Conservation (phyloP, 1,140 invertebrate genomes). For the Lasioglossum albipes region DNA sequence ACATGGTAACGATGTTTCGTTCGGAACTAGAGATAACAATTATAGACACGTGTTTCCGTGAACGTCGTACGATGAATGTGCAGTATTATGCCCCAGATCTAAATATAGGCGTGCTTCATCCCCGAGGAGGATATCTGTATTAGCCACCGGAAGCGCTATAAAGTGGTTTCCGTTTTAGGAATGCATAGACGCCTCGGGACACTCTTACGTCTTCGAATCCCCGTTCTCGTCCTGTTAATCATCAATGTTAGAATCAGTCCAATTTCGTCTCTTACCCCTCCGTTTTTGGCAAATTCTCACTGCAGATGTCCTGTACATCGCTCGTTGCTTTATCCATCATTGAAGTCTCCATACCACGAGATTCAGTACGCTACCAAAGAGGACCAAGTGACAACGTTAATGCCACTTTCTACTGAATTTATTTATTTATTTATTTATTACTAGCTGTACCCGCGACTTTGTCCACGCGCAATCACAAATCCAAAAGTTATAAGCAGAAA, state of each 20-base stretch:
- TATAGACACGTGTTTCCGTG: constrained; percentile 45
- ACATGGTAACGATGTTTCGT: constrained; percentile 8
- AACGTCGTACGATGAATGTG: constrained; percentile 46
- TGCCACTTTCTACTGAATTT: background rate
- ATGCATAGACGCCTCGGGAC: background rate
- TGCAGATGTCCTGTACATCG: background rate
- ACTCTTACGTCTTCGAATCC: background rate
- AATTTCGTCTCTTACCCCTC: background rate
- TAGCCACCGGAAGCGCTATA: constrained; percentile 58
- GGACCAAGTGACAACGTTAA: background rate
- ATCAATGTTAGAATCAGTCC: background rate
- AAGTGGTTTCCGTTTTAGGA: constrained; percentile 62
- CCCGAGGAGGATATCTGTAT: constrained; percentile 64
- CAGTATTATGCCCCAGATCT: constrained; percentile 52
- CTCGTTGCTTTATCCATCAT: background rate
- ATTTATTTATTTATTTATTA: too few species aligned
- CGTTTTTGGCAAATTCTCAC: background rate
- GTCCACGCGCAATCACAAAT: too few species aligned
- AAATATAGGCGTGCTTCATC: constrained; percentile 65
- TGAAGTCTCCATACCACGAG: background rate
- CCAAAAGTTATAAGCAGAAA: too few species aligned
- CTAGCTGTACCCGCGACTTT: too few species aligned
- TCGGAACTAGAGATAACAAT: constrained; percentile 41
- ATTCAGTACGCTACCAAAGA: background rate
- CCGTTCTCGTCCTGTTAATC: background rate